phyloP scores from a whole-genome alignment of 2,113 vertebrate genomes.

The Fregetta grallaria region DNA sequence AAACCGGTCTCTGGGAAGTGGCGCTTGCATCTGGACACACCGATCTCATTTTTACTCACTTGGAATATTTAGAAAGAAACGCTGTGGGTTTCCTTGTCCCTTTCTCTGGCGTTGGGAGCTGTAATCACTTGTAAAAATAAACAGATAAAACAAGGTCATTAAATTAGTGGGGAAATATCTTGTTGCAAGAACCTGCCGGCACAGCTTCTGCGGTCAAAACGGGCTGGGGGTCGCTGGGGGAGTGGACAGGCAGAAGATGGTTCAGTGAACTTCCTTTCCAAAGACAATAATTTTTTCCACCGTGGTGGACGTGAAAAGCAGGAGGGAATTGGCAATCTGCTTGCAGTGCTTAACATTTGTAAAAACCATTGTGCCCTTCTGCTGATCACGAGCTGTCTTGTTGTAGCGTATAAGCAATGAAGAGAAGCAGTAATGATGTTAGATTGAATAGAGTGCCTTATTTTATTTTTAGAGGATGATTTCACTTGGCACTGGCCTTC shows the following conservation, averaged over 20 bases:
- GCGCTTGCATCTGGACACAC: rapidly evolving
- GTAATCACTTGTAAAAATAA: not conserved
- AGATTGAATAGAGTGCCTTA: not conserved
- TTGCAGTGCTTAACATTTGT: not conserved
- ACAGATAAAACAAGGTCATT: not conserved
- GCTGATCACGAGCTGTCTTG: not conserved
- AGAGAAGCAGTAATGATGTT: not conserved
- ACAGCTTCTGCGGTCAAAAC: not conserved
- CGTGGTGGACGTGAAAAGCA: not conserved
- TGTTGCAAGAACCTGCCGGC: not conserved
- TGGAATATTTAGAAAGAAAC: not conserved
- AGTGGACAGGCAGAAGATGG: not conserved
- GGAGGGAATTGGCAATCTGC: not conserved
- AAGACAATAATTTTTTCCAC: not conserved
- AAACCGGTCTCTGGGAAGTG: not conserved
- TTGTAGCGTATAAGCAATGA: not conserved
- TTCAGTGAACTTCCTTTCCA: not conserved
- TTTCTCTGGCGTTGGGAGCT: not conserved
- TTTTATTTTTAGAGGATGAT: not conserved
- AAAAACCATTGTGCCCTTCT: not conserved
- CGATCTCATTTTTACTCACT: rapidly evolving
- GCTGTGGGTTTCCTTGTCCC: not conserved
- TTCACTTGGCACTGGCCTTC: rapidly evolving
- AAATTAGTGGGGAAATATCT: not conserved
- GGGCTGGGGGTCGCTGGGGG: not conserved